Evolutionary conservation across 2,888 invertebrate genomes (phyloP), one percentile per base, ranked within the genome.

Genomic region (Mythimna vitellina): DNA sequence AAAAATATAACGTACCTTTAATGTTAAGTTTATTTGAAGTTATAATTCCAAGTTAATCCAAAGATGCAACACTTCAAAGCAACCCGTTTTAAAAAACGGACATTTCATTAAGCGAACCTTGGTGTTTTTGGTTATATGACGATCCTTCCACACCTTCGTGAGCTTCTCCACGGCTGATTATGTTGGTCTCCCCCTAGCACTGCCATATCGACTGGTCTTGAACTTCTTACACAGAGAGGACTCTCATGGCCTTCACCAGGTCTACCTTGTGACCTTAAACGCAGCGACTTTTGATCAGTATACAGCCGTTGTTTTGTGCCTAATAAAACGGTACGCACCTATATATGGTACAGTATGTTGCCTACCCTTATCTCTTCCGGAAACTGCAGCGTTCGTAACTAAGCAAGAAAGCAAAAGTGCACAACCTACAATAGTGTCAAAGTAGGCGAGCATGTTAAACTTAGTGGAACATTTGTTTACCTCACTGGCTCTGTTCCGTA

Each of bases 391-490:
- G 7, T 38, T 8, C 14, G 38, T 4, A 46, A 53, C 29, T 49
- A 35, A 35, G 22, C 57, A 64, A 66, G 70, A 74, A 61, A 75
- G 63, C 53, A 75, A 76, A 56, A 69, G 66, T 64, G 25, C n/a
- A 67, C 9, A 61, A 64, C 54, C 63, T n/a, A 65, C 65, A 79
- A 62, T 62, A 66, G 38, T 65, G 62, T 54, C 51, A 74, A 74
- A 79, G 77, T 80, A 85, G 78, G 80, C 77, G 87, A 83, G 85
- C 84, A 84, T 70, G 87, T 82, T 85, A 82, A 91, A 88, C 88
- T 77, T 84, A 89, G 89, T 92, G 92, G 89, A 93, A 94, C 92
- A 91, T 87, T 87, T 89, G 90, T 92, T 89, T 89, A 88, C 87
- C 68, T 82, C 76, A 66, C 76, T 81, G 80, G 83, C 76, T 86